Evolutionary conservation across 2,888 invertebrate species (phyloP).

Genomic region (Macrosiphum euphorbiae): DNA sequence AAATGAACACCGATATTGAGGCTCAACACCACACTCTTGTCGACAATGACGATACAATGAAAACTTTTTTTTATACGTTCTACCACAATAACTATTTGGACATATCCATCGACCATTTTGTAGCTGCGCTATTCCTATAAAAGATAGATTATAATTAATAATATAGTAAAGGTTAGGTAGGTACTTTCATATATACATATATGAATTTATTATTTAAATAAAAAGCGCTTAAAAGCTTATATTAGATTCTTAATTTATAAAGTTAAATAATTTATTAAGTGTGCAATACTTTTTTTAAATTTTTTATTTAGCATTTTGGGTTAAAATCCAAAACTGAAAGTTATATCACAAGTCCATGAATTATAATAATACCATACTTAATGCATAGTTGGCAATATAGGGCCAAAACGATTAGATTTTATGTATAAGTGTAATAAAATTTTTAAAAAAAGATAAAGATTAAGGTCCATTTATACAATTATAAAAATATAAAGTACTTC

Average conservation of each 20-base stretch:
- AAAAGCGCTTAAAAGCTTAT: not conserved
- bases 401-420: not conserved
- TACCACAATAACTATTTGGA: conserved; percentile 61
- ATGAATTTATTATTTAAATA: not conserved
- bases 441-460: not conserved
- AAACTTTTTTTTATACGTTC: conserved; percentile 41
- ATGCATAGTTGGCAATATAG: not conserved
- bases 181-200: not conserved
- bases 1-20: conserved; percentile 69
- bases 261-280: not conserved
- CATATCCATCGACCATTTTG: conserved; percentile 29
- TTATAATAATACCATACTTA: not conserved
- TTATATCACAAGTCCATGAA: not conserved
- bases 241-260: not conserved
- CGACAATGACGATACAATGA: conserved; percentile 39
- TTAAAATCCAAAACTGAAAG: not conserved
- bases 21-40: conserved; percentile 55
- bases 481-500: not conserved
- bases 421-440: not conserved
- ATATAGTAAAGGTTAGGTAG: not conserved
- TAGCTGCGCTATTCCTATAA: not conserved
- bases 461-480: not conserved
- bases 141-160: conserved; percentile 21
- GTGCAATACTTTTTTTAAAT: not conserved
- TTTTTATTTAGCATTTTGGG: not conserved